Base-by-base conservation (phyloP, 2,113 vertebrate species). In the Hemichromis elongatus region DNA sequence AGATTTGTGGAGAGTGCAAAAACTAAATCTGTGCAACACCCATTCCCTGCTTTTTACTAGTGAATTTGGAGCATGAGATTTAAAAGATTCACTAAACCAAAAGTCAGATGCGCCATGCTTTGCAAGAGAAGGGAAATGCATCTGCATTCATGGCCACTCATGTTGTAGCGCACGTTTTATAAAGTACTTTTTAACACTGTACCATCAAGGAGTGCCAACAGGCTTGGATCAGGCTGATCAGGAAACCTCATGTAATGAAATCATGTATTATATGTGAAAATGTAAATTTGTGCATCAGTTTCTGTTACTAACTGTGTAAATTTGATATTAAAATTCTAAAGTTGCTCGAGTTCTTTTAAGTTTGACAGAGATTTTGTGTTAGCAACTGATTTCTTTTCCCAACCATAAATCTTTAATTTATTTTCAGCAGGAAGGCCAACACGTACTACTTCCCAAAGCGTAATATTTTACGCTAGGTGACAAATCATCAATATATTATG, bases 1-100 rank as follows among this genome's bases (percentile, higher is more conserved):
- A 68, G 83, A 79, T 87, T 88, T 83, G 30, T 83, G 73, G 59
- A 79, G 79, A 87, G 70, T 57, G 91, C 73, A 79, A 91, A 90
- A 57, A 84, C 52, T 19, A 89, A 84, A 90, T 85, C 35, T 24
- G 13, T 89, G 82, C 77, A 77, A 53, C 59, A 80, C 61, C 47
- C 50, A 21, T 55, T 84, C 30, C 45, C 57, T 33, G 53, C 80
- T 90, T 85, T 77, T 87, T 84, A 80, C 52, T 24, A 13, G 9
- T 80, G 57, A 78, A 56, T 83, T 84, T 68, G 80, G 28, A 59
- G 61, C 37, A 24, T 63, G 55, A 70, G 33, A 37, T 85, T 82
- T 61, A 78, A 21, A 75, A 24, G 81, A 87, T 79, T 77, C 66
- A 16, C 13, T 84, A 79, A 77, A 57, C 63, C 66, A 11, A 30